phyloP scores from a whole-genome alignment of 2,888 invertebrate genomes.

The Eupithecia inturbata region DNA sequence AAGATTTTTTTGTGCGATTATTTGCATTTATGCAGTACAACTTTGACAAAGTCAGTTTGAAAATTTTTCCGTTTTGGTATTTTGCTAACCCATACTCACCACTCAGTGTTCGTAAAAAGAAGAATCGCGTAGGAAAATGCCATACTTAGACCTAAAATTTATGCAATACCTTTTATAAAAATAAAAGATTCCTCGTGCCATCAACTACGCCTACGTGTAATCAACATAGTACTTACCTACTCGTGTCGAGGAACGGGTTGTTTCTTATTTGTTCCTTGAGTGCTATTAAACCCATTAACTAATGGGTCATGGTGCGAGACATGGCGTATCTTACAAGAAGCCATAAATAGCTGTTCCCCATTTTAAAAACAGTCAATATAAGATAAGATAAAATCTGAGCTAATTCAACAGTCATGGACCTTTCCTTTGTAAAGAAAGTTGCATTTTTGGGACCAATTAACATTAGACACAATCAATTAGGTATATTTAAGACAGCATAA shows the following conservation, averaged over 20 bases:
- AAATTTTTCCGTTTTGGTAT: neutral
- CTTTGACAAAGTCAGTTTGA: neutral
- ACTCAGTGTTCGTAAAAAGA: neutral
- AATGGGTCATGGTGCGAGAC: conserved; percentile 45
- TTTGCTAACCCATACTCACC: neutral
- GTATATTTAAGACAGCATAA: neutral
- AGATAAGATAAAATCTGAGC: neutral
- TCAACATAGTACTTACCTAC: conserved; percentile 12
- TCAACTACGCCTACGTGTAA: neutral
- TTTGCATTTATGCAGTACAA: neutral
- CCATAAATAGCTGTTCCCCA: neutral
- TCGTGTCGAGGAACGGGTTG: conserved; percentile 13
- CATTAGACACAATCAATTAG: neutral
- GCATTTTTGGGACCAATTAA: neutral
- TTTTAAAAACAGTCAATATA: neutral
- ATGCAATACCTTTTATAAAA: neutral
- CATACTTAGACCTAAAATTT: neutral
- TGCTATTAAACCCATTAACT: conserved; percentile 63
- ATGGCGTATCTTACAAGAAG: neutral
- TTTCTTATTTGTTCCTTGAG: conserved; percentile 34
- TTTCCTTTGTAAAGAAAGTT: neutral
- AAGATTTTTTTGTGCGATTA: neutral
- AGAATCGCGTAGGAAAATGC: neutral
- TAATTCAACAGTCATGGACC: neutral
- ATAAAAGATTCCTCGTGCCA: neutral